These are phyloP conservation scores for Caenorhabditis inopinata DNA, from an alignment of 1,140 invertebrate species.

Conservation along the genomic window DNA sequence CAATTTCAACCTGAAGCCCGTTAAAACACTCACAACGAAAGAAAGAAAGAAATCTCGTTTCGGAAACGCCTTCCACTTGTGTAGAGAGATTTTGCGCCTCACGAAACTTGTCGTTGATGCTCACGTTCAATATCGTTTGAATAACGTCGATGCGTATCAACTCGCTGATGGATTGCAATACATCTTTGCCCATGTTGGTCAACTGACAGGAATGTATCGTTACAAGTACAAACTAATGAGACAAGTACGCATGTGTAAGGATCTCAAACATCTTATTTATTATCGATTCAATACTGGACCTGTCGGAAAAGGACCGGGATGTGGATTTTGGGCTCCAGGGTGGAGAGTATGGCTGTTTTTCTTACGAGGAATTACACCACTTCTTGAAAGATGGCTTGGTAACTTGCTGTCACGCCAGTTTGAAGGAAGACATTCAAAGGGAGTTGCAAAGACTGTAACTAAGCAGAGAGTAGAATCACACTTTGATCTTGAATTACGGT, in stretches of 20 bases:
- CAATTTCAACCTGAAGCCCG: slow-evolving; percentile 99
- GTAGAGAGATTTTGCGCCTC: slow-evolving; percentile 92
- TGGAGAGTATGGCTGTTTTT: slow-evolving; percentile 99
- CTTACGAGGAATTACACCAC: slow-evolving; percentile 95
- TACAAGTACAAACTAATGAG: slow-evolving; percentile 99
- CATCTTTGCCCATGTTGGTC: slow-evolving; percentile 98
- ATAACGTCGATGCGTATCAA: slow-evolving; percentile 96
- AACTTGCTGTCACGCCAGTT: slow-evolving; percentile 96
- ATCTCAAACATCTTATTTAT: slow-evolving; percentile 98
- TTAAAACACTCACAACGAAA: slow-evolving; percentile 92
- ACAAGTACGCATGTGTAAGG: slow-evolving; percentile 99
- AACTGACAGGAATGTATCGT: slow-evolving; percentile 98
- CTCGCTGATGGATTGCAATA: slow-evolving; percentile 98
- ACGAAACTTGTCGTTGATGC: slow-evolving; percentile 98
- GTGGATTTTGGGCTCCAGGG: slow-evolving; percentile 97
- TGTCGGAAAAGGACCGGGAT: slow-evolving; percentile 89
- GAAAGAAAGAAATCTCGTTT: slow-evolving; percentile 98
- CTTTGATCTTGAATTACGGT: slow-evolving; percentile 92
- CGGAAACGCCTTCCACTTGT: slow-evolving; percentile 99
- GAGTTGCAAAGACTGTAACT: slow-evolving; percentile 97
- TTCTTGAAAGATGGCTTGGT: slow-evolving; percentile 95
- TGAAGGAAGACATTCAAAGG: slow-evolving; percentile 97
- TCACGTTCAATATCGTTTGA: slow-evolving; percentile 93
- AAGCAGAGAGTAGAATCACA: slow-evolving; percentile 99
- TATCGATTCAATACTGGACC: slow-evolving; percentile 95